Evolutionary conservation across 2,113 vertebrate genomes (phyloP).

Genomic region (Hypomesus transpacificus): DNA sequence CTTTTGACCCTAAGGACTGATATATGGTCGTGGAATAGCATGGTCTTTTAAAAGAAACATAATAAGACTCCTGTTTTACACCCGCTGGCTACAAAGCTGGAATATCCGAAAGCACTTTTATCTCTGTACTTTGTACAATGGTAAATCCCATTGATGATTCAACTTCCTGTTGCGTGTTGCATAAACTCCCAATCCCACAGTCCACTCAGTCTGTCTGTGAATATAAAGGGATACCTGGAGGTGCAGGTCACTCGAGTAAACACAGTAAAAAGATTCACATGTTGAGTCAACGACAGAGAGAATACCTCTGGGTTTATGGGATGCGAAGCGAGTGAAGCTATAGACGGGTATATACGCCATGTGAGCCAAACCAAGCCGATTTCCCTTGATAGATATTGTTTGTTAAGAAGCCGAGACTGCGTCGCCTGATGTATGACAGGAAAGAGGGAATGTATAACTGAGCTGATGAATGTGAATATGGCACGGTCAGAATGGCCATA

Average conservation of each 20-base stretch:
- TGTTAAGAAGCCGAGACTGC: slow-evolving; percentile 24
- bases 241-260: too few species aligned
- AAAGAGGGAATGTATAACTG: slow-evolving; percentile 52
- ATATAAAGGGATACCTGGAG: neutral
- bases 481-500: slow-evolving; percentile 37
- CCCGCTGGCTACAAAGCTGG: too few species aligned
- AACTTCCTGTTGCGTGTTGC: neutral
- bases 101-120: neutral
- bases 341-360: neutral
- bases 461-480: slow-evolving; percentile 52
- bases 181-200: neutral
- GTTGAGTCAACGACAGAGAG: too few species aligned
- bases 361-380: slow-evolving; percentile 15
- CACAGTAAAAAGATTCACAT: too few species aligned
- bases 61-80: too few species aligned
- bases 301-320: too few species aligned
- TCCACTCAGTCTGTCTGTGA: neutral
- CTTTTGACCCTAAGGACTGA: too few species aligned
- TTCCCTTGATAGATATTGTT: slow-evolving; percentile 23
- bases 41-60: too few species aligned
- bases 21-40: too few species aligned
- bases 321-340: too few species aligned
- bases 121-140: slow-evolving; percentile 35
- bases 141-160: slow-evolving; percentile 41
- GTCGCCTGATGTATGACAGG: slow-evolving; percentile 35